These are phyloP conservation scores for Eurystomus gularis DNA, from an alignment of 2,113 vertebrate genomes.

Conservation along the genomic window DNA sequence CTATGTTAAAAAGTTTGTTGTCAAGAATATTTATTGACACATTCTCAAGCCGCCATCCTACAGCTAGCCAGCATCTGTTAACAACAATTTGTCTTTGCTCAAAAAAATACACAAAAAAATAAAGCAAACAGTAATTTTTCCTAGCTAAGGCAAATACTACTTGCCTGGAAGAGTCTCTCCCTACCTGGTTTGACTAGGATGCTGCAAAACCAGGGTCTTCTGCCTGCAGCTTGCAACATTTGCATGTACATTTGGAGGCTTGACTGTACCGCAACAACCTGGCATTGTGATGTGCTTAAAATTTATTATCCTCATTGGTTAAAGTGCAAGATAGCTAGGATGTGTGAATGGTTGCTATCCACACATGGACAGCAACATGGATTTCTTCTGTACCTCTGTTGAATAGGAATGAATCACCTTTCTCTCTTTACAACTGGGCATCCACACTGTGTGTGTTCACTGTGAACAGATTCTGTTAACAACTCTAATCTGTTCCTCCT, in stretches of 20 bases:
- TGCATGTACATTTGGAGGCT: background rate
- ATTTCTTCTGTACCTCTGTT: constrained; percentile 12
- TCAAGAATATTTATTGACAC: constrained; percentile 45
- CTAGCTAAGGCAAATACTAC: background rate
- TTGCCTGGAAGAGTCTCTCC: background rate
- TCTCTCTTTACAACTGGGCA: constrained; percentile 15
- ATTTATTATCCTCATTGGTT: background rate
- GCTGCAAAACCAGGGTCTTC: background rate
- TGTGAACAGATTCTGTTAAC: background rate
- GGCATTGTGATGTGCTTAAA: background rate
- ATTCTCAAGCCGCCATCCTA: background rate
- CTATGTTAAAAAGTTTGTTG: constrained; percentile 23
- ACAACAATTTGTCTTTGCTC: constrained; percentile 8
- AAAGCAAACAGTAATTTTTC: background rate
- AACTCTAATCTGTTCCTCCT: background rate
- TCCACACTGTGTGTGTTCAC: background rate
- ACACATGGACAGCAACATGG: background rate
- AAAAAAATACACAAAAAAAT: background rate
- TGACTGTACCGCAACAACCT: background rate
- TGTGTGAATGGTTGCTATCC: background rate
- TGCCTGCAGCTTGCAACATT: background rate
- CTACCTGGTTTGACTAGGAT: background rate
- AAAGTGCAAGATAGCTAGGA: background rate
- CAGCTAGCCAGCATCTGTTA: constrained; percentile 25
- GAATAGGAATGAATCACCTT: background rate